Base-by-base conservation (phyloP, 2,888 invertebrate genomes). In the Abscondita cerata region DNA sequence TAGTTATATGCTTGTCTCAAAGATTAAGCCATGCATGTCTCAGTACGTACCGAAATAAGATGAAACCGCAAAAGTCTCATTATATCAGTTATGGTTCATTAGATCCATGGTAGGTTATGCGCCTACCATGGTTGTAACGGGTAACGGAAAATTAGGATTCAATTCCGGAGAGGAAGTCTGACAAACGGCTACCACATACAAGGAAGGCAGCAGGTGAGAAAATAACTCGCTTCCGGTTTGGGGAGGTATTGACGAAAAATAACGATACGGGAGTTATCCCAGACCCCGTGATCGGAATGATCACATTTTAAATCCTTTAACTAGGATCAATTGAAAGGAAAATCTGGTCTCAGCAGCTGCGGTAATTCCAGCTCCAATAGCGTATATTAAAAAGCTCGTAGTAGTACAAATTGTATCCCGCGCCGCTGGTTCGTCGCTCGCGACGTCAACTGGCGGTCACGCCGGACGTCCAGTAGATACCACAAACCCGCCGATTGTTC, bases 121-220 rank as follows among this genome's bases (percentile, higher is more conserved):
- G 86, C 82, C 85, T 86, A 86, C 85, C 86, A 85, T 87, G 86
- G 86, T n/a, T n/a, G n/a, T n/a, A n/a, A n/a, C n/a, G n/a, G n/a
- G n/a, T 88, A 86, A 87, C 87, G 86, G 87, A 84, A 87, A 87
- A 88, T 88, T 83, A 87, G 87, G 87, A 87, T 87, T 88, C 85
- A 85, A 86, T 86, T 87, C 86, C 85, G 86, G 85, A 86, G 86
- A 87, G 86, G 85, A 84, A 86, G 86, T 86, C 84, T 86, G 85
- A 86, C 85, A 86, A 85, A 86, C 84, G 85, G 86, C 85, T 85
- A 86, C 85, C 85, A 86, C 85, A 85, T 86, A 86, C 83, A 86
- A 87, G 86, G 87, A 87, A 85, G 86, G 86, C 87, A 87, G 87
- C 86, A 86, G 85, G 85, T 85, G 85, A 86, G 85, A 83, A 86